Base-by-base conservation (phyloP, 1,140 invertebrate species). In the Palaemon carinicauda region DNA sequence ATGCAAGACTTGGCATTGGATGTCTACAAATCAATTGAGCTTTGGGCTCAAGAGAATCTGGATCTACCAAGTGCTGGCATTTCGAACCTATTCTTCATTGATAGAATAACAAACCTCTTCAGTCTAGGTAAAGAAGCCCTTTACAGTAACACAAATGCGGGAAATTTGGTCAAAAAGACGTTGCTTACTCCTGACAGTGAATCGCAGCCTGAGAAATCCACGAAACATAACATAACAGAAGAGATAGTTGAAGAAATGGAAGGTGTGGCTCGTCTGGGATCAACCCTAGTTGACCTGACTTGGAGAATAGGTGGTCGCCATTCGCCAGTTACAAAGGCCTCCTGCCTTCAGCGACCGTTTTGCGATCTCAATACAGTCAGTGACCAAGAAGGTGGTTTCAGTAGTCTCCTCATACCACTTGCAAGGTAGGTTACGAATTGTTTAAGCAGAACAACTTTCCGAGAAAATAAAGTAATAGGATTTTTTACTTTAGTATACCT, bases 301-400 rank as follows among this genome's bases (percentile, higher is more conserved):
- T 29, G 65, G 33, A 24, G 65, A 9, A 7, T 60, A 7, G 33
- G 12, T 10, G 41, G 74, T 0, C 60, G n/a, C 75, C 12, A 12
- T 4, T 79, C 50, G 33, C 65, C 33, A 19, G 54, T 69, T 14
- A 41, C 84, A 21, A 60, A 65, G 17, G 75, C 75, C 17, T 80
- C 84, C 9, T 86, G 84, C 27, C 84, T 86, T 0, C 84, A 86
- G 51, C 84, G 84, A 1, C 84, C 77, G 7, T 31, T 86, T 12
- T 86, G 84, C 56, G 75, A 80, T n/a, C 77, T 86, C 51, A 86
- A 86, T 65, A 33, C 60, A 50, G 29, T 52, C 33, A 86, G 84
- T 21, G 78, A 80, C 31, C 41, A 31, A 29, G 56, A 54, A 17
- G 78, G 77, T 4, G 84, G 77, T 15, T 19, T 86, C 27, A 71